phyloP scores from a whole-genome alignment of 1,140 invertebrate genomes.

The Episyrphus balteatus region DNA sequence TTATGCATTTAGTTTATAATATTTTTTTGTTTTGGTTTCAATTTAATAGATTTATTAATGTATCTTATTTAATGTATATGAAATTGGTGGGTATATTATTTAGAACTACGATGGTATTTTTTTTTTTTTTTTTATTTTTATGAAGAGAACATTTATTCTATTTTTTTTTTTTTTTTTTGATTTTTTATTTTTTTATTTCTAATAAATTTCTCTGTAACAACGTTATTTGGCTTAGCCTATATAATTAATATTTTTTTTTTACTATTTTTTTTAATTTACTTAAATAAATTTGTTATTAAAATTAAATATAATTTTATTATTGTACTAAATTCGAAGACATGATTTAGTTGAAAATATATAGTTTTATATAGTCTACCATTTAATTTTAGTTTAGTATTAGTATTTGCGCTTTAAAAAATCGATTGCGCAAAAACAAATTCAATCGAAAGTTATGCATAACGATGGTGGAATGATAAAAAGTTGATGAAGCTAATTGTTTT shows the following conservation, averaged over 20 bases:
- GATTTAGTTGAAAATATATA: conserved; percentile 1
- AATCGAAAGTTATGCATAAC: too few species aligned
- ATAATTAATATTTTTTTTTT: conserved; percentile 4
- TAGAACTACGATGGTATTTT: not conserved
- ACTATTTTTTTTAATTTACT: conserved; percentile 9
- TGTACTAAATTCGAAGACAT: conserved; percentile 18
- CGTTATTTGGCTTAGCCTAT: conserved; percentile 3
- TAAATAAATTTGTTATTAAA: conserved; percentile 4
- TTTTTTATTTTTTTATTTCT: conserved; percentile 3
- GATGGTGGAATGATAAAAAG: too few species aligned
- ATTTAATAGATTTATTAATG: conserved; percentile 1
- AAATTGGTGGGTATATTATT: conserved; percentile 1
- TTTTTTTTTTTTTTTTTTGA: conserved; percentile 11
- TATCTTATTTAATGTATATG: conserved; percentile 1
- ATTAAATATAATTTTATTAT: conserved; percentile 8
- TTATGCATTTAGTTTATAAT: not conserved
- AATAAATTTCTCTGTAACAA: too few species aligned
- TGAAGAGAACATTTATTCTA: conserved; percentile 33
- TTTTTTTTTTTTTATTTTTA: conserved; percentile 10
- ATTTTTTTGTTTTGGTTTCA: conserved; percentile 5
- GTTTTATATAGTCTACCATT: too few species aligned
- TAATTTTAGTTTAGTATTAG: too few species aligned
- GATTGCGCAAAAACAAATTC: too few species aligned
- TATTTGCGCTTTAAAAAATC: too few species aligned
- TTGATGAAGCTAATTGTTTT: too few species aligned